Evolutionary conservation across 2,797 vertebrate genomes (phyloP).

Genomic region (Pelochelys cantorii): DNA sequence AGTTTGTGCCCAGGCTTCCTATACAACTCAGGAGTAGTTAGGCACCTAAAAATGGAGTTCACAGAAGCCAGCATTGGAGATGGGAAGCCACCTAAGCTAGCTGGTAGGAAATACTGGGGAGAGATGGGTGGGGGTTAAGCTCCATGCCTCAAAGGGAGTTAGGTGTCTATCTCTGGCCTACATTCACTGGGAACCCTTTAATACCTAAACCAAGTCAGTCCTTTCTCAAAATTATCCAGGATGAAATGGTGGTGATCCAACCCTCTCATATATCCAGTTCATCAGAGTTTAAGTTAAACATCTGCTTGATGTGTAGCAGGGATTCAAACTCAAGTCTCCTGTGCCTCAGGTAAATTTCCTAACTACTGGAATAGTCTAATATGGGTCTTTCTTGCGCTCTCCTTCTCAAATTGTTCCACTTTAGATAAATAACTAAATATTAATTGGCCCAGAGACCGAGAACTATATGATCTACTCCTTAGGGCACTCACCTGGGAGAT

Average conservation of each 20-base stretch:
- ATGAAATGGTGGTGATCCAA: neutral
- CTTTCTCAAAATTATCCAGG: neutral
- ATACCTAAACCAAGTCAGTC: neutral
- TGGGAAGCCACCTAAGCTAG: neutral
- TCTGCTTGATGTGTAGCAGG: neutral
- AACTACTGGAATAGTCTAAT: neutral
- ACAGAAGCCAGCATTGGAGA: neutral
- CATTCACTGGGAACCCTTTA: neutral
- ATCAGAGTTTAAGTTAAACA: neutral
- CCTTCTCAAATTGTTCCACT: neutral
- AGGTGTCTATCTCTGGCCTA: neutral
- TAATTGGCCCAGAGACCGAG: neutral
- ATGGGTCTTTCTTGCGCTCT: neutral
- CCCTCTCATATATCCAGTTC: neutral
- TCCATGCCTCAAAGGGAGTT: neutral
- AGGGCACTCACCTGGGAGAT: neutral
- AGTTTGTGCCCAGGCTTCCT: neutral
- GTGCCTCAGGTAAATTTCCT: neutral
- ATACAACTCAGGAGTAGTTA: neutral
- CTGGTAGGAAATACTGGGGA: neutral
- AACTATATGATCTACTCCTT: neutral
- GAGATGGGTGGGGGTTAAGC: neutral
- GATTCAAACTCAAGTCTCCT: neutral
- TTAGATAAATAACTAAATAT: neutral
- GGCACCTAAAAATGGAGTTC: neutral